Evolutionary conservation across 2,797 vertebrate genomes (phyloP), one percentile per base, ranked within the genome.

Genomic region (Hozukius guyotensis): DNA sequence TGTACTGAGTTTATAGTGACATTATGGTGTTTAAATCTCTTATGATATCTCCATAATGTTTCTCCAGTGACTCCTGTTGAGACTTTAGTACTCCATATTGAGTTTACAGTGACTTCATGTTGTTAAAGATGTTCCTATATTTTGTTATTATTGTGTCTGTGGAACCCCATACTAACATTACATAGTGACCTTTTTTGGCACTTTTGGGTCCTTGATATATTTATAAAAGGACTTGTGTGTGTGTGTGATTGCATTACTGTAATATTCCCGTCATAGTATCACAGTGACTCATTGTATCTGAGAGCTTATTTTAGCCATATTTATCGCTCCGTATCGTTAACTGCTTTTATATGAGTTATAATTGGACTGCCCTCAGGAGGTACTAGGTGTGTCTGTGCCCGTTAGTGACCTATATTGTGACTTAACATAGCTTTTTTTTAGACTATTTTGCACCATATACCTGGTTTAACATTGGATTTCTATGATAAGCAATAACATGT

Each of bases 331-430:
- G 2, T 49, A 6, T 65, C 62, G 36, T 38, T 66, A 78, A 70
- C 52, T 75, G 1, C 20, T 60, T 53, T 34, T n/a, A 59, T n/a
- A 59, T 3, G 59, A 8, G 61, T 22, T 75, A 16, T 69, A 53
- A 53, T 10, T 4, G 59, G 36, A n/a, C 24, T 42, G 16, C 13
- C 2, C 5, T 31, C 22, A 20, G 5, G 36, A n/a, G 34, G 18
- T 5, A 11, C 8, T 8, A 34, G 84, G 86, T 49, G 85, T 80
- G 61, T 61, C 66, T 72, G 69, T 5, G 55, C 8, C 11, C 42
- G 31, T 36, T 10, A 42, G 6, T 72, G 42, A 8, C 14, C 38
- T 11, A 2, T 27, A 59, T 67, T 36, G 13, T 29, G 61, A 38
- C 24, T 16, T 18, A 7, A 8, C 24, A 27, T 10, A 2, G 38